These are phyloP conservation scores for Aphaenogaster floridana DNA, from an alignment of 1,140 invertebrate genomes.

Conservation along the genomic window DNA sequence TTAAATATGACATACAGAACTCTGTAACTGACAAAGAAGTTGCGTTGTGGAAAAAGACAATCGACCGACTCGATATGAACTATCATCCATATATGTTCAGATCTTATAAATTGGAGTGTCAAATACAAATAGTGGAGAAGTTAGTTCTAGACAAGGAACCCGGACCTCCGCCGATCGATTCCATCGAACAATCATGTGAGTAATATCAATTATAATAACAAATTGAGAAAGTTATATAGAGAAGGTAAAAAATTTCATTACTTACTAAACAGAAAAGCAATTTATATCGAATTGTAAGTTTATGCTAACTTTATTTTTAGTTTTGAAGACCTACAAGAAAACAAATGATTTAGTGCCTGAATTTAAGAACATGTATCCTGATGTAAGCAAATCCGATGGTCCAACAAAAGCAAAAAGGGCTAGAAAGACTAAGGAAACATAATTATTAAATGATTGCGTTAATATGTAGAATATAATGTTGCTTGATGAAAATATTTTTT, in stretches of 20 bases:
- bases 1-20: not conserved
- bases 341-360: not conserved
- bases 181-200: conserved; percentile 60
- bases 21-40: conserved; percentile 19
- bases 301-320: conserved; percentile 36
- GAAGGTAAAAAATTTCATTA: not conserved
- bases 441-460: not conserved
- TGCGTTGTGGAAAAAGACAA: conserved; percentile 18
- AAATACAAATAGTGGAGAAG: conserved; percentile 67
- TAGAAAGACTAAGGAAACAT: conserved; percentile 11
- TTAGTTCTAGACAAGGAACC: conserved; percentile 71
- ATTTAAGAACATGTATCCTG: not conserved
- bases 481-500: not conserved
- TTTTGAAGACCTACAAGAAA: not conserved
- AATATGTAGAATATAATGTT: not conserved
- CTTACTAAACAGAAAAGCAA: not conserved
- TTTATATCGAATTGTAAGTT: not conserved
- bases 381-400: not conserved
- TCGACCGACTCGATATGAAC: not conserved
- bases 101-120: conserved; percentile 54
- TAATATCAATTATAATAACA: not conserved
- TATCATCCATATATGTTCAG: conserved; percentile 22
- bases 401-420: conserved; percentile 34
- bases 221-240: not conserved
- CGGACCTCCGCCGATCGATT: not conserved